Base-by-base conservation (phyloP, 2,113 vertebrate genomes). In the Psammodynastes pulverulentus region DNA sequence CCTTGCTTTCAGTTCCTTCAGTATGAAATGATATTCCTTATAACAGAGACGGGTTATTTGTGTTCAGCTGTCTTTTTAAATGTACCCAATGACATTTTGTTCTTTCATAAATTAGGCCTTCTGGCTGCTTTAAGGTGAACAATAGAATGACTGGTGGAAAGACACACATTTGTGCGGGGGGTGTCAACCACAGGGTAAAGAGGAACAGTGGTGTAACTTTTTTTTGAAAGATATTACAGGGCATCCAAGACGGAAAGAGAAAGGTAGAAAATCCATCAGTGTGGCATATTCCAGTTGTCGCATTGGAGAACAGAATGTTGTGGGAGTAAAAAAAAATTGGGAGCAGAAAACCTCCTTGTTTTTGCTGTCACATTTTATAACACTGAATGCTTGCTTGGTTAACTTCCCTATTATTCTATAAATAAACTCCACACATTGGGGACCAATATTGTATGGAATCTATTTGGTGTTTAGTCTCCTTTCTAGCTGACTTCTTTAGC, bases 391-490 rank as follows among this genome's bases (percentile, higher is more conserved):
- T 62, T 56, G 19, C 45, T 86, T 92, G 85, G 87, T 52, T 93
- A 87, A 9, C 34, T 90, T 9, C 88, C 86, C 8, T 87, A 46
- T 88, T 1, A 0, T 92, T 93, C 94, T 43, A 89, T 56, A 51
- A 92, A 43, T 91, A 87, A 43, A 48, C 86, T 86, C 21, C 19
- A 90, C 91, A 67, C 34, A 2, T 9, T 72, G 51, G 52, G 4
- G 79, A 19, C 15, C 90, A 95, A 91, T 88, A 84, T 29, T 39
- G 5, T 54, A 26, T 39, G 87, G 39, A 62, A 24, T 87, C 29
- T 91, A 72, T 24, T 46, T 88, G 67, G 51, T 89, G 3, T n/a
- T 93, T 62, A 1, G 0, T 89, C 92, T 94, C 92, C 3, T 72
- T 90, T 92, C 3, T 90, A 9, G 72, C 84, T 45, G 0, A 0